A percentile compares a stretch with the other conserved stretches of the same genome.
These are phyloP conservation scores for Halcyon senegalensis DNA, from an alignment of 2,113 vertebrate genomes.

Conservation along the genomic window DNA sequence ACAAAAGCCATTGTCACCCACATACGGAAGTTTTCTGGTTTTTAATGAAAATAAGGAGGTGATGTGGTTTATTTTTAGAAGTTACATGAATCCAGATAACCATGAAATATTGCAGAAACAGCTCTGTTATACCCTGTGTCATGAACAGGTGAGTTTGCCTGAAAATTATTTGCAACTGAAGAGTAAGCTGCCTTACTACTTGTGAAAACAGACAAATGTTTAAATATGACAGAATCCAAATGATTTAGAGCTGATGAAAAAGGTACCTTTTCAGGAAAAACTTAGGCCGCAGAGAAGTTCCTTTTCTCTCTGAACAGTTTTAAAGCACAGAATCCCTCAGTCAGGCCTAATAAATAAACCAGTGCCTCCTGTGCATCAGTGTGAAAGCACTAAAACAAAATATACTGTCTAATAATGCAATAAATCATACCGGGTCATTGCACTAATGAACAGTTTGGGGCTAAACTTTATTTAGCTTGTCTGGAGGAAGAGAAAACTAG, in stretches of 20 bases:
- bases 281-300: background rate
- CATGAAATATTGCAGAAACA: background rate
- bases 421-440: conserved; percentile 43
- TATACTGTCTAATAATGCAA: background rate
- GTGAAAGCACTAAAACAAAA: background rate
- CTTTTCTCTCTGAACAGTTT: background rate
- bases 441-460: conserved; percentile 37
- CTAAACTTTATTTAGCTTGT: conserved; percentile 49
- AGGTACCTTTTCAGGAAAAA: background rate
- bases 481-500: conserved; percentile 56
- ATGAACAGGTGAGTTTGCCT: background rate
- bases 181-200: background rate
- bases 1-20: background rate
- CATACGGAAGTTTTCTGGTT: background rate
- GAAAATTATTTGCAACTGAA: background rate
- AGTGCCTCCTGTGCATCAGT: conserved; percentile 17
- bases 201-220: background rate
- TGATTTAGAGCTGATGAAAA: background rate
- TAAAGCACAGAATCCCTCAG: background rate
- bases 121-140: background rate
- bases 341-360: background rate
- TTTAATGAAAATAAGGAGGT: background rate
- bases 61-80: background rate
- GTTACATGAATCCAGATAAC: background rate
- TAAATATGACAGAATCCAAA: background rate